phyloP scores from a whole-genome alignment of 2,797 vertebrate species.

The Ibycter americanus region DNA sequence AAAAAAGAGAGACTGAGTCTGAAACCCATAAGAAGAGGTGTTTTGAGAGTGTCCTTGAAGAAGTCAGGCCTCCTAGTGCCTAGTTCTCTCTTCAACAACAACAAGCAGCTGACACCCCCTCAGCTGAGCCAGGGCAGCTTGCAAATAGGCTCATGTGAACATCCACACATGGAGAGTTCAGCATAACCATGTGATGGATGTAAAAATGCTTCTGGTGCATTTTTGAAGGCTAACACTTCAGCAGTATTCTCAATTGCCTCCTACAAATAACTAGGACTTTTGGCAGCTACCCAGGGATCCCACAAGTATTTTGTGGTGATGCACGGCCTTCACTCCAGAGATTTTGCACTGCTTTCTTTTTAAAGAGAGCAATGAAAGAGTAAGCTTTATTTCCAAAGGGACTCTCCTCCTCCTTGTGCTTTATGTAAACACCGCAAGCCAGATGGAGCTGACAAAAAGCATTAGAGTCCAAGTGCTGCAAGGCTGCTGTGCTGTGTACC shows the following conservation, averaged over 20 bases:
- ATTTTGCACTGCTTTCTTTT: background rate
- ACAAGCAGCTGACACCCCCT: background rate
- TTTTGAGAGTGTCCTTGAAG: background rate
- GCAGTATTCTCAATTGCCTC: background rate
- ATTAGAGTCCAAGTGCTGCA: background rate
- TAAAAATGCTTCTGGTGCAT: constrained; percentile 32
- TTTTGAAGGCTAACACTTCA: constrained; percentile 40
- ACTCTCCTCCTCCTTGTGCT: background rate
- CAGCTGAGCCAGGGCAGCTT: background rate
- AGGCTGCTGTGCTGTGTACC: background rate
- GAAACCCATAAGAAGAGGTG: background rate
- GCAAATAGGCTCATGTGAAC: background rate
- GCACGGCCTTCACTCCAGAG: background rate
- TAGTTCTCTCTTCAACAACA: background rate
- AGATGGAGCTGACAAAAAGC: background rate
- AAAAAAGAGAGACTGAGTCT: background rate
- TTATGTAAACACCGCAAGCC: constrained; percentile 1
- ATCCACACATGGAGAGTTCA: background rate
- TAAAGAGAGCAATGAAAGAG: background rate
- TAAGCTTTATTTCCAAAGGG: constrained; percentile 2
- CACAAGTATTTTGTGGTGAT: constrained; percentile 30
- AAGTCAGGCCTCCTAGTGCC: background rate
- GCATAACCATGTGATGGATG: background rate
- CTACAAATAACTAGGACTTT: constrained; percentile 11
- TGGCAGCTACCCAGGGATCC: constrained; percentile 2